These are phyloP conservation scores for Cochlearius cochlearius DNA, from an alignment of 2,113 vertebrate genomes.

Conservation along the genomic window DNA sequence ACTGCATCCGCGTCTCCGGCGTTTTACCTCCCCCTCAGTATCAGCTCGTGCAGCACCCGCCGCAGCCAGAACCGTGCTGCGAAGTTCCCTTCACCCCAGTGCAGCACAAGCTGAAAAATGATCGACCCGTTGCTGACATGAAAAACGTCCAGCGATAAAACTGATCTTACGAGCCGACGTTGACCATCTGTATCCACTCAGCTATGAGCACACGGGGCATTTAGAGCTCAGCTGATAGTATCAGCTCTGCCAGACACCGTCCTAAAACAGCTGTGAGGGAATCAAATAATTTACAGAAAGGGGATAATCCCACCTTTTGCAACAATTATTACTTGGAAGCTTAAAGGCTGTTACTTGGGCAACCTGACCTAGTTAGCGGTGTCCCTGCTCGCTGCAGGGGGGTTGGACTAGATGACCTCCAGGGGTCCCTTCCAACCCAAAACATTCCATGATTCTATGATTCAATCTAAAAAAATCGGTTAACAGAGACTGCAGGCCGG, in stretches of 20 bases:
- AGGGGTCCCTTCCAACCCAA: too few species aligned
- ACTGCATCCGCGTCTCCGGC: accelerated
- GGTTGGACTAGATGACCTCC: too few species aligned
- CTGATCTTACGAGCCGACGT: accelerated
- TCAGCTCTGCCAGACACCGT: accelerated
- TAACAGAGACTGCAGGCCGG: background rate
- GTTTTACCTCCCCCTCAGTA: too few species aligned
- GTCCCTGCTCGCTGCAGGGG: too few species aligned
- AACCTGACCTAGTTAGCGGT: too few species aligned
- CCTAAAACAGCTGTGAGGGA: background rate
- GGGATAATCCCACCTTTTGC: too few species aligned
- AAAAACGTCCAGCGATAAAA: too few species aligned
- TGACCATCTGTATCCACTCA: accelerated
- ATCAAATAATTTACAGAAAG: too few species aligned
- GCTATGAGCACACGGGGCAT: accelerated
- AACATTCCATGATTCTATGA: too few species aligned
- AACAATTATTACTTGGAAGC: accelerated
- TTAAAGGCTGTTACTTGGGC: background rate
- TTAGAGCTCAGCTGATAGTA: accelerated
- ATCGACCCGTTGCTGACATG: accelerated
- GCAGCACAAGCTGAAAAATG: background rate
- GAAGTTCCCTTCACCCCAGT: background rate
- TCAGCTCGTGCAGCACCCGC: background rate
- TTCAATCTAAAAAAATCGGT: too few species aligned
- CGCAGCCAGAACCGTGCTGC: accelerated